phyloP scores from a whole-genome alignment of 2,888 invertebrate species.

The Apodemia hepburni region DNA sequence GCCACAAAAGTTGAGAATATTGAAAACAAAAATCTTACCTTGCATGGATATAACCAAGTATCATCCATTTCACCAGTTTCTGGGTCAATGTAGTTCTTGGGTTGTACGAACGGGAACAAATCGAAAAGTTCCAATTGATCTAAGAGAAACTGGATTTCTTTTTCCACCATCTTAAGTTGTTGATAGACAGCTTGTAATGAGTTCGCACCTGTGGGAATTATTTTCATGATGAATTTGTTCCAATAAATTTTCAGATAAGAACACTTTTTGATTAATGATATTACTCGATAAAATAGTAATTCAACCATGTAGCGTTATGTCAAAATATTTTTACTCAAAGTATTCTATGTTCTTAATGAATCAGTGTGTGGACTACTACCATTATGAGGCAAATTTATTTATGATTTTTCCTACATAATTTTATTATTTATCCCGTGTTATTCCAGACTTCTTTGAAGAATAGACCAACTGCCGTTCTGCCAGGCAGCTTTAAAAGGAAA shows the following conservation, averaged over 20 bases:
- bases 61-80: constrained; percentile 51
- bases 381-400: no score
- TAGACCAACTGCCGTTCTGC: no score
- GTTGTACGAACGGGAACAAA: constrained; percentile 72
- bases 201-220: constrained; percentile 60
- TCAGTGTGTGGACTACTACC: no score
- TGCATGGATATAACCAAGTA: constrained; percentile 67
- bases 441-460: no score
- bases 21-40: constrained; percentile 42
- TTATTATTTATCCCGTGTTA: no score
- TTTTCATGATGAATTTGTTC: neutral
- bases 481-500: no score
- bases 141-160: constrained; percentile 80
- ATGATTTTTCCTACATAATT: no score
- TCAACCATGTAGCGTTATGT: no score
- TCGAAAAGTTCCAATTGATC: constrained; percentile 78
- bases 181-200: constrained; percentile 83
- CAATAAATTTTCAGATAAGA: neutral
- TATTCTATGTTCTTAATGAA: no score
- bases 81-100: constrained; percentile 53
- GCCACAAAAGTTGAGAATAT: neutral
- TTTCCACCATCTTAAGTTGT: constrained; percentile 85
- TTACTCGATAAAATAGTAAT: no score
- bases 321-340: no score
- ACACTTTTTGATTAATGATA: constrained; percentile 2